Conservation (phyloP, 1,140 invertebrate species). For the Ostrea edulis region DNA sequence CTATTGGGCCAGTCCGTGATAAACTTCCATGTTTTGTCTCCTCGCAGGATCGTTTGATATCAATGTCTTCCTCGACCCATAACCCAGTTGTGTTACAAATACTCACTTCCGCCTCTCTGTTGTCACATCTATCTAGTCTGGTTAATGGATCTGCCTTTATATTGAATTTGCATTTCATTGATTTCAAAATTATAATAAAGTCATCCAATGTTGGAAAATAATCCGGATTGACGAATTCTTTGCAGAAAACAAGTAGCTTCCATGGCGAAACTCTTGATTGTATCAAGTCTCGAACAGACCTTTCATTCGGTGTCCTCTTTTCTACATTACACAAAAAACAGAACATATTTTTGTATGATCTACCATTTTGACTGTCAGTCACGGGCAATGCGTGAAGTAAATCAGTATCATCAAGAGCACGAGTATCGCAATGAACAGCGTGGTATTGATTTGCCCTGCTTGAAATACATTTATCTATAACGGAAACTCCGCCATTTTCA, state of each 20-base stretch:
- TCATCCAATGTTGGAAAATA: neutral
- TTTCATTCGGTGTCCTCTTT: too few relatives aligned
- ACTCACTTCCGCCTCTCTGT: neutral
- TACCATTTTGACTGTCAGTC: neutral
- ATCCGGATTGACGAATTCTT: neutral
- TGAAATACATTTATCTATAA: neutral
- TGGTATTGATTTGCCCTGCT: neutral
- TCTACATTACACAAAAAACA: neutral
- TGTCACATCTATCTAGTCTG: neutral
- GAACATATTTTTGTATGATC: neutral
- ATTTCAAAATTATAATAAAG: neutral
- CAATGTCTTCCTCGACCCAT: neutral
- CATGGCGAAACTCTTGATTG: neutral
- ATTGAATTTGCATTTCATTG: neutral
- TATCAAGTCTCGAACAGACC: neutral
- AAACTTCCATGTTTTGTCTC: neutral
- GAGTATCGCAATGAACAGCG: too few relatives aligned
- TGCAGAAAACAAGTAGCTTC: neutral
- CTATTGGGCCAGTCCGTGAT: neutral
- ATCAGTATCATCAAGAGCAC: neutral
- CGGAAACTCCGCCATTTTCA: neutral
- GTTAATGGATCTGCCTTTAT: neutral
- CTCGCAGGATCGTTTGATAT: constrained; percentile 38
- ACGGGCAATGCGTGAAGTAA: neutral
- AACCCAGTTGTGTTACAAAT: constrained; percentile 30